Conservation (phyloP, 2,113 vertebrate species). For the Isurus oxyrinchus region DNA sequence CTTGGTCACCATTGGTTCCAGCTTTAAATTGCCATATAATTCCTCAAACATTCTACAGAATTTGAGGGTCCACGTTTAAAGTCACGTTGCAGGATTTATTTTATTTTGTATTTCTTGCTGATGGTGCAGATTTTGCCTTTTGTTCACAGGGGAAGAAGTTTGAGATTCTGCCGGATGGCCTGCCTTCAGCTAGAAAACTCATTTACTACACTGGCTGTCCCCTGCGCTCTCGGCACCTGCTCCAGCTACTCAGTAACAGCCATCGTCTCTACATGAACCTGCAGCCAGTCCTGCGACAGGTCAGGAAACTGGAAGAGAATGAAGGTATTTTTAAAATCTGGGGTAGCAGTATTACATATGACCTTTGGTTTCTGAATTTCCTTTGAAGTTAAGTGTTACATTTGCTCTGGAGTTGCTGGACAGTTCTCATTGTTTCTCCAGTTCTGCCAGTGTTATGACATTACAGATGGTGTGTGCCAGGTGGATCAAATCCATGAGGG, state of each 20-base stretch:
- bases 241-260: slow-evolving; percentile 95
- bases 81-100: not conserved
- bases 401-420: not conserved
- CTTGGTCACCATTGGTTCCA: not conserved
- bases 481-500: no score
- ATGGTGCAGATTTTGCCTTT: not conserved
- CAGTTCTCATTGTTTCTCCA: not conserved
- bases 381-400: not conserved
- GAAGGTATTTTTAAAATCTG: slow-evolving; percentile 66
- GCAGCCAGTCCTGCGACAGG: slow-evolving; percentile 87
- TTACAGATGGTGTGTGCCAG: no score
- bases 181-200: slow-evolving; percentile 90
- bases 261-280: slow-evolving; percentile 97
- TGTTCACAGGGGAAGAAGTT: slow-evolving; percentile 85
- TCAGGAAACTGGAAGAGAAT: slow-evolving; percentile 84
- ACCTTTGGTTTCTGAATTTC: not conserved
- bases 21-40: not conserved
- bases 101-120: not conserved
- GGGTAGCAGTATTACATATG: not conserved
- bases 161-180: slow-evolving; percentile 89
- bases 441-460: not conserved
- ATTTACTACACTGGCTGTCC: slow-evolving; percentile 96
- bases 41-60: not conserved
- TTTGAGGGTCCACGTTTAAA: not conserved
- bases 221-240: slow-evolving; percentile 81